A percentile compares a stretch with the other conserved stretches of the same genome.
phyloP scores from a whole-genome alignment of 2,888 invertebrate species.

The Lasioglossum pauxillum region DNA sequence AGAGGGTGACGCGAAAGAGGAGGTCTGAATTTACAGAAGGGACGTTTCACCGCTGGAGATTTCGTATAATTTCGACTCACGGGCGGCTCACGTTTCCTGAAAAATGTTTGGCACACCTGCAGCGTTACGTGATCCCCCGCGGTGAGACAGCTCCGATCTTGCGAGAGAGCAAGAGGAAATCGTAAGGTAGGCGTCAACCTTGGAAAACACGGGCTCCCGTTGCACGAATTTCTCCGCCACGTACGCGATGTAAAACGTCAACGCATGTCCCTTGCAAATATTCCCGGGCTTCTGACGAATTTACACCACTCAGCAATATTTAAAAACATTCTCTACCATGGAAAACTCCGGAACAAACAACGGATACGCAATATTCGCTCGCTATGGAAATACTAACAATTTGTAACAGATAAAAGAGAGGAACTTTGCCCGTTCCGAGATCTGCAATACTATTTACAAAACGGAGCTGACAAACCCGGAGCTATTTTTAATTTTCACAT shows the following conservation, averaged over 20 bases:
- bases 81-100: constrained; percentile 66
- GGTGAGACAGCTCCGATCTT: constrained; percentile 59
- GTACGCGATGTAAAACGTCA: constrained; percentile 14
- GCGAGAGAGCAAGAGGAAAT: constrained; percentile 29
- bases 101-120: constrained; percentile 75
- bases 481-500: not conserved
- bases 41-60: constrained; percentile 67
- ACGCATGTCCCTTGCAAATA: not conserved
- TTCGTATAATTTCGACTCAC: constrained; percentile 68
- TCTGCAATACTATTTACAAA: not conserved
- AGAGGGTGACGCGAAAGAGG: constrained; percentile 42
- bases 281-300: not conserved
- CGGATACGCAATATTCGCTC: not conserved
- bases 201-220: constrained; percentile 30
- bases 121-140: constrained; percentile 72
- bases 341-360: not conserved
- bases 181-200: constrained; percentile 43
- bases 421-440: not conserved
- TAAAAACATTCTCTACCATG: not conserved
- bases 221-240: constrained; percentile 19
- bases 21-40: constrained; percentile 58
- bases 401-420: not conserved
- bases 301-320: not conserved
- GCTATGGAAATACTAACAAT: not conserved
- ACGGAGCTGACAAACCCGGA: not conserved